These are phyloP conservation scores for Leptinotarsa rubiginosa DNA, from an alignment of 2,888 invertebrate genomes.

Conservation along the genomic window DNA sequence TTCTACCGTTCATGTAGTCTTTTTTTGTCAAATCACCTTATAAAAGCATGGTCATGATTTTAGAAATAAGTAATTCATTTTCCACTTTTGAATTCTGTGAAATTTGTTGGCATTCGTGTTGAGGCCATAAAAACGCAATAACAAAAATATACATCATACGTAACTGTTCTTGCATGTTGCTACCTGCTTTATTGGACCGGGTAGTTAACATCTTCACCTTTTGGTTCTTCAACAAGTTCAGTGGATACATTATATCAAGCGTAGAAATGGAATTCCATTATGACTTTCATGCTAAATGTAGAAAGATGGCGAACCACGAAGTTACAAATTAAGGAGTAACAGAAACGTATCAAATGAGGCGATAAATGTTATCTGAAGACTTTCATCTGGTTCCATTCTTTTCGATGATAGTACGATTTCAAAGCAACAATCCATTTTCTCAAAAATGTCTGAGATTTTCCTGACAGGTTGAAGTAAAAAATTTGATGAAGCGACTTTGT, in stretches of 20 bases:
- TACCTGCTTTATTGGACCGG: background rate
- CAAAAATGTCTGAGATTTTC: background rate
- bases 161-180: background rate
- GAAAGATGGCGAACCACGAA: background rate
- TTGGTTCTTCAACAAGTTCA: background rate
- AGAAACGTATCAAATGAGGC: background rate
- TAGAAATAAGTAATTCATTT: background rate
- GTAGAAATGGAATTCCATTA: background rate
- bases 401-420: background rate
- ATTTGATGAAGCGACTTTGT: background rate
- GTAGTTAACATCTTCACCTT: constrained; percentile 1
- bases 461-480: background rate
- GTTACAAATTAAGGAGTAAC: background rate
- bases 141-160: background rate
- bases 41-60: no score
- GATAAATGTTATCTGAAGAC: background rate
- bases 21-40: no score
- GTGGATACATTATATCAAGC: background rate
- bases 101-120: background rate
- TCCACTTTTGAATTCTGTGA: background rate
- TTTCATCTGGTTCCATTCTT: background rate
- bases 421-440: background rate
- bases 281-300: background rate
- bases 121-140: background rate
- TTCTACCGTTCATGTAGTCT: no score